Conservation (phyloP, 2,113 vertebrate genomes). For the Cygnus atratus region DNA sequence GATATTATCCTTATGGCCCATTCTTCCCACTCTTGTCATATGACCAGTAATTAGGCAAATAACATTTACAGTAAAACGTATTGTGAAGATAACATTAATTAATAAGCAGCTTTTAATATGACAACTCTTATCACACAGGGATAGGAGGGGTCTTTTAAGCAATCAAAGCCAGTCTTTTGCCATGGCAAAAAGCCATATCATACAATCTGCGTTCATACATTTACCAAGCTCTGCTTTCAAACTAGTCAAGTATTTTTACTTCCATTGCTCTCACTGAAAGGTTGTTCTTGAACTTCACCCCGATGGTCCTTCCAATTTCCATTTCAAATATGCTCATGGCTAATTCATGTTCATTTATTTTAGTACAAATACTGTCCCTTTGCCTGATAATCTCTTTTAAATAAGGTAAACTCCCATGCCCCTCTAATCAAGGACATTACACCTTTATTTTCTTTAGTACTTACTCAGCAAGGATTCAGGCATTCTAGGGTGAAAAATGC, state of each 20-base stretch:
- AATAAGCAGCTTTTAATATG: background rate
- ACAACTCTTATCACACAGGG: background rate
- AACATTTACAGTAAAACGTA: background rate
- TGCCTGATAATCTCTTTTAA: background rate
- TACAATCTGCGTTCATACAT: background rate
- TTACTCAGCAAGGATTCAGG: background rate
- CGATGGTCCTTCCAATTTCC: background rate
- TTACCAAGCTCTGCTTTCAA: background rate
- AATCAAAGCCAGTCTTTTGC: background rate
- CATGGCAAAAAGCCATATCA: background rate
- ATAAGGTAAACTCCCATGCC: background rate
- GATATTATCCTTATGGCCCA: background rate
- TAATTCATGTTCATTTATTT: background rate
- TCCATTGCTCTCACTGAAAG: background rate
- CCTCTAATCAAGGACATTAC: background rate
- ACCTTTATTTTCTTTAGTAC: background rate
- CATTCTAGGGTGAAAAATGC: background rate
- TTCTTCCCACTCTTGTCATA: background rate
- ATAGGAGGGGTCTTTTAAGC: background rate
- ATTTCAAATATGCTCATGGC: background rate
- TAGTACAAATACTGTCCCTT: background rate
- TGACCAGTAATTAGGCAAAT: background rate
- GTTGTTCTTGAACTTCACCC: background rate
- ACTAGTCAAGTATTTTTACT: background rate
- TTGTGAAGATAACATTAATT: background rate